A percentile compares a stretch with the other conserved stretches of the same genome.
Conservation (phyloP, 2,888 invertebrate species). For the Oscheius sp. region DNA sequence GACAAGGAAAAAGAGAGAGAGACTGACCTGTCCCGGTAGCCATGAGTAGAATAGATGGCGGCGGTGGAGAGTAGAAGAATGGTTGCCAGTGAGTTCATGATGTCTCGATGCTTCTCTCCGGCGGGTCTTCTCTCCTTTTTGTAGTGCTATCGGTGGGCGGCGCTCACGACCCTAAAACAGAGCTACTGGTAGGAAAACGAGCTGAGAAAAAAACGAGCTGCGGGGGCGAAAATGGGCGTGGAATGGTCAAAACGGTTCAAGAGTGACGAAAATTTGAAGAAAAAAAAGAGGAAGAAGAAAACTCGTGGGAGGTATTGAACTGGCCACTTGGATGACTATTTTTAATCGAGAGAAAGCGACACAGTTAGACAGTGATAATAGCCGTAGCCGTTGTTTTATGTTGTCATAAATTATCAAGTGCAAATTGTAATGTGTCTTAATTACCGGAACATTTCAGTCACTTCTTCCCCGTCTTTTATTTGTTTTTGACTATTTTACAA, state of each 20-base stretch:
- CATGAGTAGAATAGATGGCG: neutral
- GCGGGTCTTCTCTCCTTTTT: constrained; percentile 12
- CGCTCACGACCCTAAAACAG: constrained; percentile 19
- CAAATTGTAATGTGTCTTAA: neutral
- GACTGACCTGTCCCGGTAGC: constrained; percentile 15
- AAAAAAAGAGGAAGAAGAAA: neutral
- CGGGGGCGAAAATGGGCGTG: constrained; percentile 17
- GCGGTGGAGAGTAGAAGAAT: constrained; percentile 11
- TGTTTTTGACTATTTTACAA: neutral
- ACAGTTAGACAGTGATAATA: neutral
- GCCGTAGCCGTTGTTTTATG: neutral
- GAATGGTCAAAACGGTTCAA: neutral
- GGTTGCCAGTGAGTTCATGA: constrained; percentile 7
- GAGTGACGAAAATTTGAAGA: neutral
- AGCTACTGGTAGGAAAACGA: constrained; percentile 31
- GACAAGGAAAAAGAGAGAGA: neutral
- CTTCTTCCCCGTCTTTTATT: neutral
- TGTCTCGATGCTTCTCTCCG: constrained; percentile 1
- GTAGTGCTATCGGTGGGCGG: constrained; percentile 29
- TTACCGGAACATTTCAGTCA: neutral
- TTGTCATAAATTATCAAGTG: neutral
- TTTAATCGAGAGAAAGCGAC: neutral
- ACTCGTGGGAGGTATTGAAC: neutral
- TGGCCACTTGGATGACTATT: neutral
- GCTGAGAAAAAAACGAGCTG: constrained; percentile 22